Base-by-base conservation (phyloP, 2,888 invertebrate species). In the Eristalis arbustorum region DNA sequence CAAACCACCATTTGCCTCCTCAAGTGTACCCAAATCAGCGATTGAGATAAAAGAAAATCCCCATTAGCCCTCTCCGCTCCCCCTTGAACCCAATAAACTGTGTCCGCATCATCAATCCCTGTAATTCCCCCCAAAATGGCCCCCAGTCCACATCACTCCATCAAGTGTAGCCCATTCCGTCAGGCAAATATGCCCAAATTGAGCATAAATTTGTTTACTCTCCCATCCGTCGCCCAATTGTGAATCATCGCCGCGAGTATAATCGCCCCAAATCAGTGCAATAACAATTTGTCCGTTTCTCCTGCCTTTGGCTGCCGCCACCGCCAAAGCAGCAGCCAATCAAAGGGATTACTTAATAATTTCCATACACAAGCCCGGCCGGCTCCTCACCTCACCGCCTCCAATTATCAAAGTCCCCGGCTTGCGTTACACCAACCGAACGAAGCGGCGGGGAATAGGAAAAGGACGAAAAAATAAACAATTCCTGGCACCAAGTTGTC, bases 401-500 rank as follows among this genome's bases (percentile, higher is more conserved):
- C 40, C 72, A 82, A 82, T 72, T 82, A 82, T 69, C 59, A 49
- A 28, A 11, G 25, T 63, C 28, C 73, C 31, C 14, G 18, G 72
- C 49, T 57, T 18, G 34, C 4, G 25, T 37, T 61, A 22, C 64
- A 67, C 13, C n/a, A 18, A 18, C 56, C 59, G 1, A 31, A 4
- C 8, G 31, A 63, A 63, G 6, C 2, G 49, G 5, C 18, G 18
- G 3, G 49, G 18, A 18, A 57, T n/a, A n/a, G n/a, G n/a, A 57
- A 49, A 37, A 34, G 23, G 63, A 42, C 28, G 22, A 76, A 18
- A 11, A 57, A 18, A 66, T 18, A 28, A 71, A 72, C 28, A 34
- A 56, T 49, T 62, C 61, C 67, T 84, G 84, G 83, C 84, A 79
- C 84, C 84, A 34, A 56, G 49, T 56, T 84, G 84, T 84, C 84